Evolutionary conservation across 2,888 invertebrate species (phyloP), one percentile per base, ranked within the genome.

Genomic region (Parnassius apollo): DNA sequence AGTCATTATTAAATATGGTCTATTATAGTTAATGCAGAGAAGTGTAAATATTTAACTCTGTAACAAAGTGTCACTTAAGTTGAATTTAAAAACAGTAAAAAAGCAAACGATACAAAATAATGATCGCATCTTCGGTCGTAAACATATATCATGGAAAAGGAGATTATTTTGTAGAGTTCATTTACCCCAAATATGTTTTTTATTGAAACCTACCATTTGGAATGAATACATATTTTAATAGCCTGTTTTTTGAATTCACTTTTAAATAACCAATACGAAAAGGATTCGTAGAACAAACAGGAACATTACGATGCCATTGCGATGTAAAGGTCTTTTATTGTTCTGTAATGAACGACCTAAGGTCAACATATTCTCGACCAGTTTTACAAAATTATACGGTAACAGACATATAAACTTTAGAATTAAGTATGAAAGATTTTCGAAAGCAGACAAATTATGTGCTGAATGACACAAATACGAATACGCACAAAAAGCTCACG

Each of bases 401-500:
- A 53, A 49, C 25, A 42, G 46, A 13, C 13, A 22, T 25, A 10
- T 44, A 45, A 48, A 50, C 52, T 22, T 56, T 52, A 10, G 13
- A 25, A 35, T 13, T 18, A 22, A 46, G 12, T 2, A 8, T 44
- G 45, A n/a, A 42, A 54, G 50, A 62, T 51, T 50, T 58, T 22
- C 59, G 52, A 18, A 53, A 22, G 52, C 48, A 48, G 56, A 46
- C 56, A 56, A 54, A 42, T 13, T 61, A 58, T 58, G 13, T 13
- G 53, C 25, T 57, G 65, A 69, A 69, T 71, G 68, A 70, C 71
- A 71, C 57, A 67, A 69, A 55, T 64, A 65, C 42, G 54, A 59
- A 59, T 61, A 72, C 68, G 65, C 69, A 59, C 60, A 72, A 69
- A 80, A 81, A 77, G 73, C 84, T 89, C 88, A 89, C 88, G 85